Percentiles rank a stretch among this genome's conserved stretches.
Evolutionary conservation across 1,140 invertebrate species (phyloP).

Genomic region (Temnothorax nylanderi): DNA sequence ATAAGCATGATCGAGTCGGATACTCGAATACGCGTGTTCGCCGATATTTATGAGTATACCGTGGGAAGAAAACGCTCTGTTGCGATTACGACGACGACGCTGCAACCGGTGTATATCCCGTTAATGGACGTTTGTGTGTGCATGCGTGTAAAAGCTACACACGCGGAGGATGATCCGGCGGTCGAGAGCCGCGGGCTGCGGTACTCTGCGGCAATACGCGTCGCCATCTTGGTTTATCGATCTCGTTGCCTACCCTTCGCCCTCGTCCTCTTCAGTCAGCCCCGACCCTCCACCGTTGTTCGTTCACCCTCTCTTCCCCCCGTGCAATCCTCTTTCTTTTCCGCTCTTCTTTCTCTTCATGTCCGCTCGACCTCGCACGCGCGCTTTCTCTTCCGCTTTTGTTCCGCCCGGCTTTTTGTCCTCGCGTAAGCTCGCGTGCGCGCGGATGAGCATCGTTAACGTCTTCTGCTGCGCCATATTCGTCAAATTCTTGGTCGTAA

Average conservation of each 20-base stretch:
- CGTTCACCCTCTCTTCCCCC: conserved; percentile 33
- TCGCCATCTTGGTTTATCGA: conserved; percentile 82
- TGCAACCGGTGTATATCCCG: not conserved
- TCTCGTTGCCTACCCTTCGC: conserved; percentile 69
- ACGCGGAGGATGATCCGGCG: conserved; percentile 75
- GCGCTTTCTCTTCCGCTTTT: conserved; percentile 25
- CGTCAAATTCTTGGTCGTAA: conserved; percentile 25
- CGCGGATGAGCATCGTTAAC: conserved; percentile 20
- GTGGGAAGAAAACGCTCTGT: not conserved
- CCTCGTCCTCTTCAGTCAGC: conserved; percentile 45
- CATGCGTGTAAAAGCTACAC: conserved; percentile 61
- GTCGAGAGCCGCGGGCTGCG: conserved; percentile 76
- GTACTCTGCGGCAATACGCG: conserved; percentile 79
- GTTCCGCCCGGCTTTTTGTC: conserved; percentile 27
- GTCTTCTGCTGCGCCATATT: conserved; percentile 8
- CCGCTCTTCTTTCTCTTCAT: conserved; percentile 1
- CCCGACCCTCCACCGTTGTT: conserved; percentile 49
- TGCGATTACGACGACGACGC: conserved; percentile 48
- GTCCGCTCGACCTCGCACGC: conserved; percentile 2
- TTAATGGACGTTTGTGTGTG: conserved; percentile 39
- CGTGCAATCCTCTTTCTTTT: conserved; percentile 50
- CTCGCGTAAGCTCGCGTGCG: not conserved
- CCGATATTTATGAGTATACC: conserved; percentile 1
- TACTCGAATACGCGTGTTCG: not conserved
- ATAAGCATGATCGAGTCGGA: conserved; percentile 9